Conservation (phyloP, 2,797 vertebrate species). For the Hephaestus fuliginosus region DNA sequence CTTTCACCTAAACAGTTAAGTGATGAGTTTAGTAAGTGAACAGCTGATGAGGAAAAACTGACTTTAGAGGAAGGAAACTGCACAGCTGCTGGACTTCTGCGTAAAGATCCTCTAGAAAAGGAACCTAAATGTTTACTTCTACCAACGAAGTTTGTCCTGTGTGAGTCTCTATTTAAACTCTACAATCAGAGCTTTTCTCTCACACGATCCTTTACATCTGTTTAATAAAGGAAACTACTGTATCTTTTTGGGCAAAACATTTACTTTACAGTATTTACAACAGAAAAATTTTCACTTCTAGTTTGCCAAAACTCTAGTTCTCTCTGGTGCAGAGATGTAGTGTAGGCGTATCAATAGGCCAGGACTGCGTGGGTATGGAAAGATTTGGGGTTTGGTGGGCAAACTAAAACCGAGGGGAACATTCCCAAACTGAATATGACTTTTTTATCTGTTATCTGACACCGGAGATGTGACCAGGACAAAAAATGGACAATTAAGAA, state of each 20-base stretch:
- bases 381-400: slow-evolving; percentile 17
- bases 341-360: slow-evolving; percentile 1
- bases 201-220: slow-evolving; percentile 9
- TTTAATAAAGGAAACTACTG: slow-evolving; percentile 43
- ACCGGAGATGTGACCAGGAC: slow-evolving; percentile 8
- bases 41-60: slow-evolving; percentile 2
- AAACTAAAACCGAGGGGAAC: slow-evolving; percentile 35
- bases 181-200: slow-evolving; percentile 12
- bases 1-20: neutral
- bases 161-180: slow-evolving; percentile 26
- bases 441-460: slow-evolving; percentile 15
- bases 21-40: neutral
- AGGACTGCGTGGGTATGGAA: slow-evolving; percentile 35
- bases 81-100: neutral
- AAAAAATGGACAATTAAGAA: neutral
- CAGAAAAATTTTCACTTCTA: slow-evolving; percentile 20
- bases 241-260: slow-evolving; percentile 47
- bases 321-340: neutral
- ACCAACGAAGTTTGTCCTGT: slow-evolving; percentile 12
- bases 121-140: slow-evolving; percentile 38
- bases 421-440: slow-evolving; percentile 18
- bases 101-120: slow-evolving; percentile 9
- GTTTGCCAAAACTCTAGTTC: slow-evolving; percentile 13
- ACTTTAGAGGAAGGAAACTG: neutral
- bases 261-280: slow-evolving; percentile 33